phyloP scores from a whole-genome alignment of 1,140 invertebrate genomes.

The Aricia agestis region DNA sequence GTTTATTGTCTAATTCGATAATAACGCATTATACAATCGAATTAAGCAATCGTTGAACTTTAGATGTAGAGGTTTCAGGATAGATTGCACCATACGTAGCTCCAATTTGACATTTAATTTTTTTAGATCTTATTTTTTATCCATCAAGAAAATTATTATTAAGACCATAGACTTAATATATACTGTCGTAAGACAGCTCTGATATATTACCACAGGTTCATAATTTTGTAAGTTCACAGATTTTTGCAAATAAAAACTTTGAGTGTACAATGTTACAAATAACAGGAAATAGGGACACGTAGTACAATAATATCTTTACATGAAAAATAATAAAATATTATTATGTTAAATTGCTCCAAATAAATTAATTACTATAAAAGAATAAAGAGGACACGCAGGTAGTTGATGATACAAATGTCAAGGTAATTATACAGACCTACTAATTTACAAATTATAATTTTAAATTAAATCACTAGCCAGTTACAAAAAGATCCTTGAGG shows the following conservation, averaged over 20 bases:
- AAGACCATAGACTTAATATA: too few species aligned
- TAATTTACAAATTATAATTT: conserved; percentile 5
- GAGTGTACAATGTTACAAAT: neutral
- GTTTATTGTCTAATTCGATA: conserved; percentile 8
- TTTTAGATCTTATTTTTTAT: neutral
- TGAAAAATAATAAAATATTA: neutral
- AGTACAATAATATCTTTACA: too few species aligned
- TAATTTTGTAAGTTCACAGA: neutral
- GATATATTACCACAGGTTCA: too few species aligned
- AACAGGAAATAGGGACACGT: neutral
- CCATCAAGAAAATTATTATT: too few species aligned
- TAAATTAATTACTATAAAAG: neutral
- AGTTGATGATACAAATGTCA: neutral
- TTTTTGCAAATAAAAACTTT: neutral
- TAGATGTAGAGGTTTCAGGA: conserved; percentile 6
- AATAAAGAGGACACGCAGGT: neutral
- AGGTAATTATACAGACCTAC: neutral
- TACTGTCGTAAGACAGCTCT: too few species aligned
- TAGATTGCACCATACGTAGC: neutral
- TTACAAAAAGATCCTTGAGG: neutral
- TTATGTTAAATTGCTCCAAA: neutral
- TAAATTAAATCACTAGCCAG: neutral
- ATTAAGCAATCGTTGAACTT: conserved; percentile 31
- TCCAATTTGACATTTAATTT: neutral
- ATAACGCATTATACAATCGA: conserved; percentile 30